A percentile compares a stretch with the other conserved stretches of the same genome.
These are phyloP conservation scores for Strix uralensis DNA, from an alignment of 2,113 vertebrate species.

Conservation along the genomic window DNA sequence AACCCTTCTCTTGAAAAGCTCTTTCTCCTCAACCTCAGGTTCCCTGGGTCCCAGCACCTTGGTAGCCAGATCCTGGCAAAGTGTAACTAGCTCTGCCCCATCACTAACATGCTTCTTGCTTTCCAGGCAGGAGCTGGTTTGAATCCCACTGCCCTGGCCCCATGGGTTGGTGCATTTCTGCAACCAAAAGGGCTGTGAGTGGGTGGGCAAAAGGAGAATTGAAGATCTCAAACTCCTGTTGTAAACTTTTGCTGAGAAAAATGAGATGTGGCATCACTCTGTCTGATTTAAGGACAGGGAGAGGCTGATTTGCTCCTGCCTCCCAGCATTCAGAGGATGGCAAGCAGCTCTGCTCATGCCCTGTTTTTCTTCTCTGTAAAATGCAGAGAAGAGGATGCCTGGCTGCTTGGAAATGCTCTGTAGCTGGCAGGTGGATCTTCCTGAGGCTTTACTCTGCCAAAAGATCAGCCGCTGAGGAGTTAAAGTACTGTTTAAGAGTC, in stretches of 20 bases:
- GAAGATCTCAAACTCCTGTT: neutral
- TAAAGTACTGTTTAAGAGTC: neutral
- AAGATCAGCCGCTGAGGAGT: neutral
- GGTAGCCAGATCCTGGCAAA: neutral
- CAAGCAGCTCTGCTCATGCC: neutral
- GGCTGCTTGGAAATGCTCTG: neutral
- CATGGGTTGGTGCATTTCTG: neutral
- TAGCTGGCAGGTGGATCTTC: neutral
- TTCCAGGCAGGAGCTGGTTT: neutral
- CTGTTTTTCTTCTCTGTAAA: neutral
- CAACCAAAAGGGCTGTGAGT: neutral
- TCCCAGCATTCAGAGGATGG: fast-evolving
- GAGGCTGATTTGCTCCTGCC: neutral
- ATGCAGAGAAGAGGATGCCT: neutral
- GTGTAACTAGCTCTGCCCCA: neutral
- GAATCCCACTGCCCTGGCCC: neutral
- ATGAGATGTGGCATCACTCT: neutral
- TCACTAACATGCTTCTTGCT: neutral
- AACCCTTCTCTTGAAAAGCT: neutral
- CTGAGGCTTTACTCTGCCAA: neutral
- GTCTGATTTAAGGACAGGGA: neutral
- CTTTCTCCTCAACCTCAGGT: neutral
- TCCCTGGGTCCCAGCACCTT: neutral
- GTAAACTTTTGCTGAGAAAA: neutral
- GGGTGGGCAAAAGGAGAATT: neutral